Evolutionary conservation across 64 coral and sea anemone species (phyloP).

Genomic region (Stichodactyla mertensii): DNA sequence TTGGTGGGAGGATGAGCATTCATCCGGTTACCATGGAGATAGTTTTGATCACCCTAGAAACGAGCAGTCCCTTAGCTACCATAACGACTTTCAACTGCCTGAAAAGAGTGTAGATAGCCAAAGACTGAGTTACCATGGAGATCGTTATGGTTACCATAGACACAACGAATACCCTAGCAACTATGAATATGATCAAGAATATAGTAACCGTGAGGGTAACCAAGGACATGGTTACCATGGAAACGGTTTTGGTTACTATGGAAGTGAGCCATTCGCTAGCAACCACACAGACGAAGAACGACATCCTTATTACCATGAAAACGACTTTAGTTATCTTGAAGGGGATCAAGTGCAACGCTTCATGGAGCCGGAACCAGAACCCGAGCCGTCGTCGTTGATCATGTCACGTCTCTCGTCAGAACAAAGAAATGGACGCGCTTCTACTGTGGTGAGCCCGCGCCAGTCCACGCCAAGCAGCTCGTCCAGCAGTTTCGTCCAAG

Average conservation of each 20-base stretch:
- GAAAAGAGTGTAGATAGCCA: neutral
- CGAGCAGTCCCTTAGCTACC: neutral
- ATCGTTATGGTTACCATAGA: neutral
- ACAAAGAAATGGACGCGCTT: neutral
- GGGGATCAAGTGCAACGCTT: neutral
- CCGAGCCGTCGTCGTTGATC: neutral
- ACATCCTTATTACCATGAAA: neutral
- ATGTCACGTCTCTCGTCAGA: neutral
- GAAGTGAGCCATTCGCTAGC: neutral
- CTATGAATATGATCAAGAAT: too few relatives aligned
- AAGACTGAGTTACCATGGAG: neutral
- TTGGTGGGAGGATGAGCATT: neutral
- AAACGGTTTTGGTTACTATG: neutral
- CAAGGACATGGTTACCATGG: too few relatives aligned
- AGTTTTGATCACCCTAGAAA: neutral
- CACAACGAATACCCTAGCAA: neutral
- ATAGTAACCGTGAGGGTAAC: too few relatives aligned
- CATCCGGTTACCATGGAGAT: neutral
- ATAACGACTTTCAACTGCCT: neutral
- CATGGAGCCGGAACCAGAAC: conserved; percentile 10
- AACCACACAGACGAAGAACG: neutral
- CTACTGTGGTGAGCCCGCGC: neutral
- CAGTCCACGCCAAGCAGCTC: neutral
- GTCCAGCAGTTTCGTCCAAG: neutral
- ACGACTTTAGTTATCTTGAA: neutral